Evolutionary conservation across 2,113 vertebrate species (phyloP).

Genomic region (Willisornis vidua): DNA sequence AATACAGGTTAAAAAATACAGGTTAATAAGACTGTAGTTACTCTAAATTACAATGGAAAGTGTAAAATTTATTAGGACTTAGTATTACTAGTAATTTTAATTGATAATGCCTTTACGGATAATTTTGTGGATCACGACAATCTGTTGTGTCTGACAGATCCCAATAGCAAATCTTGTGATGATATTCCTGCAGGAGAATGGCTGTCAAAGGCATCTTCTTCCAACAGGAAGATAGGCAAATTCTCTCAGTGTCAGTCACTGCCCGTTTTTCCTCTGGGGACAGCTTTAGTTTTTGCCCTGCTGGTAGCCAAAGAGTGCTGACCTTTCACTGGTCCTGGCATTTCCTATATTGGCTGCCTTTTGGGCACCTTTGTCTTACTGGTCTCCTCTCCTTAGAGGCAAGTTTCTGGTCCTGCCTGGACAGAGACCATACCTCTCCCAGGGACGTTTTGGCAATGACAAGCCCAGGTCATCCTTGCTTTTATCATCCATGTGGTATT

Average conservation of each 20-base stretch:
- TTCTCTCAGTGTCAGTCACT: fast-evolving
- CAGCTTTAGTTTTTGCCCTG: background rate
- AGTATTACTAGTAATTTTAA: background rate
- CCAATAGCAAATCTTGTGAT: background rate
- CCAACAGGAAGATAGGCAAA: background rate
- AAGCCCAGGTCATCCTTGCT: background rate
- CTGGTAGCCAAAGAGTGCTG: background rate
- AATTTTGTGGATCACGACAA: background rate
- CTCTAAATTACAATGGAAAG: background rate
- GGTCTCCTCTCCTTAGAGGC: background rate
- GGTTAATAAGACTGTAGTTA: background rate
- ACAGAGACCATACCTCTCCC: background rate
- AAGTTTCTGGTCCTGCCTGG: background rate
- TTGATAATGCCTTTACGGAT: background rate
- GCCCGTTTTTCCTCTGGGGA: background rate
- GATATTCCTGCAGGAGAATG: background rate
- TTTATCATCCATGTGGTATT: background rate
- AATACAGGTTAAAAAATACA: background rate
- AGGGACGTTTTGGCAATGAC: background rate
- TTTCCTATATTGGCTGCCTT: background rate
- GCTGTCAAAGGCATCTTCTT: background rate
- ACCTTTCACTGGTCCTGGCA: background rate
- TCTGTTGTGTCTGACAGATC: background rate
- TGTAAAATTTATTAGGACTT: background rate
- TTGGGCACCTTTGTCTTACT: background rate